A percentile compares a stretch with the other conserved stretches of the same genome.
Conservation (phyloP, 2,797 vertebrate species). For the Sebastes goodei region DNA sequence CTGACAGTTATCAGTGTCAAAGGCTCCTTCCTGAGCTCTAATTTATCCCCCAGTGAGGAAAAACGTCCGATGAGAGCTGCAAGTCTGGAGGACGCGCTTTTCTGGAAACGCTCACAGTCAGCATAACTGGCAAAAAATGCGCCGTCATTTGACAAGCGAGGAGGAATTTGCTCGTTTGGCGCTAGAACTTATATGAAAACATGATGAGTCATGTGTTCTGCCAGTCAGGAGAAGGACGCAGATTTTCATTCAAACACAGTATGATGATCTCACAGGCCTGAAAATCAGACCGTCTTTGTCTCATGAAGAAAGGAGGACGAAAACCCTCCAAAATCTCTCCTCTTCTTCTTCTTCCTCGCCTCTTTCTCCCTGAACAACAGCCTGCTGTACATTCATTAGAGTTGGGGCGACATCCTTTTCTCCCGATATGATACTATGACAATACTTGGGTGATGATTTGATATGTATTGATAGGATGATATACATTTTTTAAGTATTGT, state of each 20-base stretch:
- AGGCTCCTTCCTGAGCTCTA: constrained; percentile 62
- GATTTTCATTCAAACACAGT: not conserved
- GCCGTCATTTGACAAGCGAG: not conserved
- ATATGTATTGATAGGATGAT: no score
- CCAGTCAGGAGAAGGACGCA: not conserved
- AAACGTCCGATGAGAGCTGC: constrained; percentile 17
- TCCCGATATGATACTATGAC: fast-evolving
- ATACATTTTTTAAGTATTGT: no score
- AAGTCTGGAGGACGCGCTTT: not conserved
- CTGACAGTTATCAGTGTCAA: constrained; percentile 63
- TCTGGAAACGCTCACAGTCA: constrained; percentile 22
- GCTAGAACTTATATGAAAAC: not conserved
- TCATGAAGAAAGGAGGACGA: not conserved
- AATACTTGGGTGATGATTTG: no score
- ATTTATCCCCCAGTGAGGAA: constrained; percentile 66
- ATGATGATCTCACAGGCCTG: not conserved
- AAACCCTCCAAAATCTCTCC: not conserved
- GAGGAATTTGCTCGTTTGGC: not conserved
- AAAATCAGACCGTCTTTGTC: not conserved
- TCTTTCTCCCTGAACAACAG: not conserved
- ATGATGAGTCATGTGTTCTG: not conserved
- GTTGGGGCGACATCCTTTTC: no score
- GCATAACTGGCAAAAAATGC: not conserved
- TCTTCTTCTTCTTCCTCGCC: not conserved
- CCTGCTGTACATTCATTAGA: not conserved